Conservation (phyloP, 2,797 vertebrate species). For the Rhadinocentrus ornatus region DNA sequence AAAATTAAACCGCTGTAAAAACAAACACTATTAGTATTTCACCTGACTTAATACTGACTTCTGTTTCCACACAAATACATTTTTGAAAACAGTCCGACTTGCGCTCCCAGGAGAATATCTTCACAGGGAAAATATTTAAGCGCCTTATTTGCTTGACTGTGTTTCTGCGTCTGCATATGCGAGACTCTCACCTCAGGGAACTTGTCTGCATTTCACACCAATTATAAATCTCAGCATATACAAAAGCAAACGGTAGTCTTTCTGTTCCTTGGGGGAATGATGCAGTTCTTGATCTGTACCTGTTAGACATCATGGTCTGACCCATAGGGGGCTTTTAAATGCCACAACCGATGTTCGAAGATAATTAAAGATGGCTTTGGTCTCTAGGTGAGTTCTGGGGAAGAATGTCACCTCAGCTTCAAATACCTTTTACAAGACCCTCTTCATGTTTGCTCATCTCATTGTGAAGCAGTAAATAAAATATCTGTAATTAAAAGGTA, state of each 20-base stretch:
- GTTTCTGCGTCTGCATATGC: slow-evolving; percentile 29
- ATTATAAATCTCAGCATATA: slow-evolving; percentile 54
- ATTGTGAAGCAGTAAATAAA: neutral
- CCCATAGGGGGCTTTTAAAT: slow-evolving; percentile 23
- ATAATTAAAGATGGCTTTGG: slow-evolving; percentile 27
- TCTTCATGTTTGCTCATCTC: neutral
- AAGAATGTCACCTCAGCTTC: neutral
- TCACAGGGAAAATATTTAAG: slow-evolving; percentile 11
- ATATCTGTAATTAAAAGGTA: neutral
- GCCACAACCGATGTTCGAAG: slow-evolving; percentile 28
- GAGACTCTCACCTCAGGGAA: slow-evolving; percentile 36
- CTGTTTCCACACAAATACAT: slow-evolving; percentile 8
- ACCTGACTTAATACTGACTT: slow-evolving; percentile 2
- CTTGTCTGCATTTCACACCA: slow-evolving; percentile 62
- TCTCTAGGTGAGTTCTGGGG: neutral
- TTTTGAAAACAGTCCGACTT: slow-evolving; percentile 9
- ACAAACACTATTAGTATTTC: neutral
- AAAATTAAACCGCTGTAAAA: slow-evolving; percentile 27
- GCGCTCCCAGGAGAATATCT: slow-evolving; percentile 24
- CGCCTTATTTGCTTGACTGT: slow-evolving; percentile 19
- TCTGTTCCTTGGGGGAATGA: slow-evolving; percentile 7
- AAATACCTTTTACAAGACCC: neutral
- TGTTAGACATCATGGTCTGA: slow-evolving; percentile 24
- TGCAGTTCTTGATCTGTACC: slow-evolving; percentile 36
- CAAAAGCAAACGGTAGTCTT: slow-evolving; percentile 19